phyloP scores from a whole-genome alignment of 1,140 invertebrate species.

The Lerema accius region DNA sequence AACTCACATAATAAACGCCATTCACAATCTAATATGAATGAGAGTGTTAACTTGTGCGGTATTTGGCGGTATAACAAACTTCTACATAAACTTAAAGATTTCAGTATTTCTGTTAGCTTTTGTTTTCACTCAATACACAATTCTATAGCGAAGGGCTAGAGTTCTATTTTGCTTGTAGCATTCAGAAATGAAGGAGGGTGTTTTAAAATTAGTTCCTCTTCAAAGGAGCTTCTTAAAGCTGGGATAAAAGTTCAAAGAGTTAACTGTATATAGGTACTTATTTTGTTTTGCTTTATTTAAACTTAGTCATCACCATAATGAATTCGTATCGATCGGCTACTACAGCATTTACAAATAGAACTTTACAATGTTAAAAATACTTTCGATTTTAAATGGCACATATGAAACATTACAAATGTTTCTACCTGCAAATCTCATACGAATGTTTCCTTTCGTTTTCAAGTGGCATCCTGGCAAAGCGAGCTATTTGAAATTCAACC shows the following conservation, averaged over 20 bases:
- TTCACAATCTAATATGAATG: slow-evolving; percentile 20
- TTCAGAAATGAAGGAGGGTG: background rate
- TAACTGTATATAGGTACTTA: slow-evolving; percentile 19
- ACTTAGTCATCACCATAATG: no score
- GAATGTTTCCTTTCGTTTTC: background rate
- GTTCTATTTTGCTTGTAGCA: slow-evolving; percentile 8
- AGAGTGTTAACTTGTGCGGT: slow-evolving; percentile 2
- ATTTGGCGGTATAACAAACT: slow-evolving; percentile 22
- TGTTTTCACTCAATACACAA: background rate
- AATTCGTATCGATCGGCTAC: no score
- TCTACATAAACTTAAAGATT: slow-evolving; percentile 18
- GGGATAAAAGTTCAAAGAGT: slow-evolving; percentile 29
- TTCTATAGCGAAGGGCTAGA: background rate
- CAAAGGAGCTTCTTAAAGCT: slow-evolving; percentile 16
- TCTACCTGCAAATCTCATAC: background rate
- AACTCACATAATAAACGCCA: background rate
- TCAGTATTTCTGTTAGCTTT: slow-evolving; percentile 18
- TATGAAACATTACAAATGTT: no score
- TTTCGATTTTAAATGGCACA: no score
- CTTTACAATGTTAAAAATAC: no score
- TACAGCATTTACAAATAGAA: no score
- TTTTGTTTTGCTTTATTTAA: no score
- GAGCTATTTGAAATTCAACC: background rate
- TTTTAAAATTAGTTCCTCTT: slow-evolving; percentile 28
- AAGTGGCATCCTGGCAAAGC: background rate